Percentiles rank a stretch among this genome's conserved stretches.
phyloP scores from a whole-genome alignment of 2,888 invertebrate genomes.

The Torymus texanus region DNA sequence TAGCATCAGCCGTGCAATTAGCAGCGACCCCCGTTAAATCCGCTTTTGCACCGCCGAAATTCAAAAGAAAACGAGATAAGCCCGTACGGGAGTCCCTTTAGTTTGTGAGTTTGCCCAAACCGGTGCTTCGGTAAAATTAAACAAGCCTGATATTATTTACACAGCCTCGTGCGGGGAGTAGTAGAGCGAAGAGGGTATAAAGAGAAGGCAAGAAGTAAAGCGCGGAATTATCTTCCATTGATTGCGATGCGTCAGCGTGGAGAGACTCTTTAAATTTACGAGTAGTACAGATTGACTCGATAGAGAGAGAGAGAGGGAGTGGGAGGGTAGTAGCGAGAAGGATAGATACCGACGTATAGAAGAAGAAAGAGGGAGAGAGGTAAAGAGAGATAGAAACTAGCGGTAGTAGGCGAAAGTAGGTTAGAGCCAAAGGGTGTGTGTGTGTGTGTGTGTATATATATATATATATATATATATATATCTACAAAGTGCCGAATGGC shows the following conservation, averaged over 20 bases:
- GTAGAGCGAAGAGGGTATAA: not conserved
- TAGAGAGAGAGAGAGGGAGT: constrained; percentile 6
- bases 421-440: constrained; percentile 19
- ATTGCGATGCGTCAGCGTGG: constrained; percentile 49
- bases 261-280: constrained; percentile 48
- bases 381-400: not conserved
- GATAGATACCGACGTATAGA: too few species aligned
- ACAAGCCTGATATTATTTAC: constrained; percentile 7
- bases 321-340: too few species aligned
- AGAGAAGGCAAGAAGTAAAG: not conserved
- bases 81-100: too few species aligned
- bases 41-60: not conserved
- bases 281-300: constrained; percentile 42
- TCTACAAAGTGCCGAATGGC: constrained; percentile 27
- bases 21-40: not conserved
- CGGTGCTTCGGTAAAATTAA: too few species aligned
- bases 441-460: too few species aligned
- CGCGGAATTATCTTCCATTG: constrained; percentile 34
- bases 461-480: not conserved
- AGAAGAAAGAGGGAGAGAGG: constrained; percentile 12
- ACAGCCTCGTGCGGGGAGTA: not conserved
- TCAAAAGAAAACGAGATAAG: too few species aligned
- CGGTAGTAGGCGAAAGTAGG: constrained; percentile 33
- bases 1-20: constrained; percentile 13
- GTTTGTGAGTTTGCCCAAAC: too few species aligned